Evolutionary conservation across 2,888 invertebrate genomes (phyloP), one percentile per base, ranked within the genome.

Genomic region (Calliphora vomitoria): DNA sequence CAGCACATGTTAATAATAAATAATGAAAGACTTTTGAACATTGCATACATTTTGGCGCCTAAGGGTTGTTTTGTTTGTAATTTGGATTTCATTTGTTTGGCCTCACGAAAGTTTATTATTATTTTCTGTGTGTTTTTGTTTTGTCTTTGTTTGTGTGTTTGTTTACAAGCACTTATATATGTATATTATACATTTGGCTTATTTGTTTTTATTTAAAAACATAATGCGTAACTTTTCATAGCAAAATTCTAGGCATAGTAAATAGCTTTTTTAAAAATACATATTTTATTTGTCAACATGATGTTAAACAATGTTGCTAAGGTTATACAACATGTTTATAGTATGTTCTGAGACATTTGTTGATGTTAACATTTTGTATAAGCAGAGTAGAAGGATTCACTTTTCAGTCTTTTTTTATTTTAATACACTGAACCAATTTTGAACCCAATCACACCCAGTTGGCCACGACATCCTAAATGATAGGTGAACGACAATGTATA

Each of bases 41-140:
- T 88, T 91, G 90, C 89, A 91, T 89, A 90, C 89, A 89, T 89
- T 88, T 86, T 76, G 88, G 89, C 88, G 88, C 89, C 89, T 76
- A 71, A 81, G 89, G 89, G 90, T 89, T 90, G 88, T 89, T 89
- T 89, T 90, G 88, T 89, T 89, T 88, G 81, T 85, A 38, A 66
- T 82, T 85, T 76, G 79, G 87, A 88, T 89, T 88, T 85, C 60
- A 44, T 71, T 80, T 66, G 50, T 72, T 88, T 87, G 80, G 80
- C 76, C 83, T 74, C 60, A 60, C 71, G 66, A 78, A 79, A 71
- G 25, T 76, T 79, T 66, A 53, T 82, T 85, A 69, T 72, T 58
- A 53, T 44, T 69, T 66, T 55, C 15, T 62, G 35, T 62, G n/a
- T 62, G 18, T 76, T 76, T 64, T 41, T 11, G n/a, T 20, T 41